Base-by-base conservation (phyloP, 2,797 vertebrate genomes). In the Schizopygopsis malacanthus region DNA sequence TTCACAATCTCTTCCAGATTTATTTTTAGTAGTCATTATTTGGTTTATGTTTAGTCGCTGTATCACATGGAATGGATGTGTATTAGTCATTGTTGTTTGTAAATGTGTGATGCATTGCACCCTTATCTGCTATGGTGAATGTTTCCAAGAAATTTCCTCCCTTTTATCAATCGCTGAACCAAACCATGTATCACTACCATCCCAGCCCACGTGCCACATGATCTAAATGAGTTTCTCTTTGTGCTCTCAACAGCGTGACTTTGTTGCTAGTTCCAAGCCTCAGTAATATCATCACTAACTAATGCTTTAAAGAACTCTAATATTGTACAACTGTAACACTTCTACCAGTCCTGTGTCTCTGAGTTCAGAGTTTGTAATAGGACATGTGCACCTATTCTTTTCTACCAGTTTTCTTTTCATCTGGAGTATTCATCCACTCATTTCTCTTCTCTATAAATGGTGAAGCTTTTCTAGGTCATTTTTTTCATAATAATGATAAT, bases 111-210 rank as follows among this genome's bases (percentile, higher is more conserved):
- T 98, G 91, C 97, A 98, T 97, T 96, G 95, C 93, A 95, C 95
- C 95, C 95, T 95, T 96, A 96, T 96, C 96, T 95, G 94, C 89
- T 88, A 94, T 97, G 96, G 97, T 97, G 96, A 97, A 97, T 97
- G 97, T 96, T 97, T 97, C 97, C 97, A 95, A 97, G 96, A 97
- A 97, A 98, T 97, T 97, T 98, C 96, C 96, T 97, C 96, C 95
- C 96, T 96, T 97, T 98, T 98, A 98, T 99, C 97, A 98, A 97
- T 96, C 96, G 96, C 96, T 96, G 96, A 97, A 97, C 95, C 97
- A 95, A 96, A 96, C 95, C 96, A 98, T 98, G 97, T 93, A 98
- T 99, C 97, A 98, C 96, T 98, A 97, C 96, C 97, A 97, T 94
- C 95, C 95, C 94, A 92, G 92, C 94, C 95, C 93, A 94, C 95